phyloP scores from a whole-genome alignment of 2,888 invertebrate genomes.

The Himalopsyche anomala region DNA sequence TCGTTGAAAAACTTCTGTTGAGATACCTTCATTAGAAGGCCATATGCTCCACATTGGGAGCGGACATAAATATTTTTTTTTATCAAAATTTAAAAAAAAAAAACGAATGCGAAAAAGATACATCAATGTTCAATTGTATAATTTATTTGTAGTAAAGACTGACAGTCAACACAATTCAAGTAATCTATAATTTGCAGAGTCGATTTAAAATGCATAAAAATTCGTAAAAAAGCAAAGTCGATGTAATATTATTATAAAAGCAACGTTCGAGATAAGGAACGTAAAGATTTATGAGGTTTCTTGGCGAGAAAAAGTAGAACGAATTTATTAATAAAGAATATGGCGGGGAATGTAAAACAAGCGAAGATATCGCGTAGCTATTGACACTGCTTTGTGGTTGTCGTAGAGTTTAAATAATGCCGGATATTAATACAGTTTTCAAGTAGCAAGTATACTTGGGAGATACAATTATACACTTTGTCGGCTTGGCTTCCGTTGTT shows the following conservation, averaged over 20 bases:
- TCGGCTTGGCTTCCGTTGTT: not conserved
- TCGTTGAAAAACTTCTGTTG: no score
- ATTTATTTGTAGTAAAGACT: no score
- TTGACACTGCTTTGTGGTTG: not conserved
- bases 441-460: not conserved
- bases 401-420: not conserved
- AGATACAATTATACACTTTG: not conserved
- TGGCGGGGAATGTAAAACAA: not conserved
- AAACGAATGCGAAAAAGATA: no score
- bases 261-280: not conserved
- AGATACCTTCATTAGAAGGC: no score
- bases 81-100: no score
- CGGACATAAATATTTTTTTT: no score
- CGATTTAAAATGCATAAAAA: no score
- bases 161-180: no score
- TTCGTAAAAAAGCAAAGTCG: no score
- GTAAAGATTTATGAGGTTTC: not conserved
- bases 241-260: not conserved
- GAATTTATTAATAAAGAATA: constrained; percentile 3
- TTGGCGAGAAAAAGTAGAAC: not conserved
- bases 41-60: no score
- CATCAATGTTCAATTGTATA: no score
- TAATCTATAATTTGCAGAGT: no score
- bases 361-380: not conserved
- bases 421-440: not conserved